Base-by-base conservation (phyloP, 2,888 invertebrate genomes). In the Xylota sylvarum region DNA sequence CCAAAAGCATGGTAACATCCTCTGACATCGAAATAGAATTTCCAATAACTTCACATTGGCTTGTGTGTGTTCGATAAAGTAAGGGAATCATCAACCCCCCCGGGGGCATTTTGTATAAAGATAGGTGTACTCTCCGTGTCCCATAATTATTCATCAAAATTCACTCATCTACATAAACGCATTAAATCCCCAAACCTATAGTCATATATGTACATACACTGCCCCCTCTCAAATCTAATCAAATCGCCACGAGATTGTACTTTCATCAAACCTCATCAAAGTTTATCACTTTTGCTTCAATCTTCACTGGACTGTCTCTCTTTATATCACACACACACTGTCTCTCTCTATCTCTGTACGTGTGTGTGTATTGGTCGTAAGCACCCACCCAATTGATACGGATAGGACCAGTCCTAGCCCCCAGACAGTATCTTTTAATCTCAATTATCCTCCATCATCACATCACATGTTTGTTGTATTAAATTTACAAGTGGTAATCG, bases 401-500 rank as follows among this genome's bases (percentile, higher is more conserved):
- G n/a, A 55, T 40, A 69, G 67, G 52, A 69, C 50, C 43, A 23
- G 35, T 27, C 17, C 12, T 17, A 6, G 52, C 40, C 14, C 58
- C 19, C 6, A 43, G 27, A 48, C 19, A 37, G 62, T 81, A 77
- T 85, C 81, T 77, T 85, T 81, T 77, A 81, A 85, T 81, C 70
- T 81, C 48, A 76, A 85, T 85, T 81, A 85, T 62, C 52, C 76
- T 70, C 56, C 74, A 80, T 76, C 62, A 62, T 78, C 74, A 62
- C 81, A 74, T 81, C 82, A 72, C 76, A 81, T 72, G 82, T 82
- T 78, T 86, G 67, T 77, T 77, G 70, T 58, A 82, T 82, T 82
- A 82, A 77, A 73, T 86, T 82, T 82, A 78, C 81, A 86, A 86
- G 72, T 82, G 73, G 77, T 77, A 82, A 86, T 82, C 86, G 82